Evolutionary conservation across 2,888 invertebrate species (phyloP).

Genomic region (Seira ritae): DNA sequence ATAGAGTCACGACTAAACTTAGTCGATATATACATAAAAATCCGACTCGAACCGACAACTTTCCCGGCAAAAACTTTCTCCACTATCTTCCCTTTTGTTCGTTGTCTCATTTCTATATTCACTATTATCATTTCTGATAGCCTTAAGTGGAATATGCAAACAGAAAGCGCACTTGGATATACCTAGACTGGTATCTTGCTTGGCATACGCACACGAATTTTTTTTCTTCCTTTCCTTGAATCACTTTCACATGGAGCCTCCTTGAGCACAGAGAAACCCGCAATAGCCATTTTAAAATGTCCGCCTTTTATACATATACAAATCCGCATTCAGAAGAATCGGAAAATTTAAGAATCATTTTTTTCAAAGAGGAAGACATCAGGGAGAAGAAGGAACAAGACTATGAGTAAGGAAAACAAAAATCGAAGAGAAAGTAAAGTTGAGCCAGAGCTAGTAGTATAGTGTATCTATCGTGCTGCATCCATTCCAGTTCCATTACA

Average conservation of each 20-base stretch:
- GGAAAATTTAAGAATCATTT: conserved; percentile 8
- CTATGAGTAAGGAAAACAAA: conserved; percentile 2
- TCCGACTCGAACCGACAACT: conserved; percentile 35
- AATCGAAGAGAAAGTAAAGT: conserved; percentile 12
- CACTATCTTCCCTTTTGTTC: conserved; percentile 19
- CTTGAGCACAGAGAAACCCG: conserved; percentile 5
- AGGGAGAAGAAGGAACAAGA: not conserved
- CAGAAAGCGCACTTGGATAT: conserved; percentile 3
- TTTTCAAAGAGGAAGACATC: not conserved
- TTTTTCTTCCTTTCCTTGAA: not conserved
- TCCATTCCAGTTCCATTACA: not conserved
- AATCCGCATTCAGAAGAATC: not conserved
- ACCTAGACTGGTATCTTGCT: conserved; percentile 10
- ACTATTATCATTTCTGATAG: conserved; percentile 32
- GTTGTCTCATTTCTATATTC: conserved; percentile 18
- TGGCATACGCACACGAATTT: not conserved
- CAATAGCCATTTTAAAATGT: not conserved
- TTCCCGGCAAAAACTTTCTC: conserved; percentile 32
- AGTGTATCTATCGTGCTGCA: not conserved
- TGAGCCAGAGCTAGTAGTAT: not conserved
- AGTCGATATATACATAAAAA: not conserved
- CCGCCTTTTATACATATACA: not conserved
- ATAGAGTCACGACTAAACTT: not conserved
- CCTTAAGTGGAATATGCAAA: conserved; percentile 20
- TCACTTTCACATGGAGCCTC: conserved; percentile 4